A percentile compares a stretch with the other conserved stretches of the same genome.
These are phyloP conservation scores for Lordiphosa stackelbergi DNA, from an alignment of 1,140 invertebrate genomes.

Conservation along the genomic window DNA sequence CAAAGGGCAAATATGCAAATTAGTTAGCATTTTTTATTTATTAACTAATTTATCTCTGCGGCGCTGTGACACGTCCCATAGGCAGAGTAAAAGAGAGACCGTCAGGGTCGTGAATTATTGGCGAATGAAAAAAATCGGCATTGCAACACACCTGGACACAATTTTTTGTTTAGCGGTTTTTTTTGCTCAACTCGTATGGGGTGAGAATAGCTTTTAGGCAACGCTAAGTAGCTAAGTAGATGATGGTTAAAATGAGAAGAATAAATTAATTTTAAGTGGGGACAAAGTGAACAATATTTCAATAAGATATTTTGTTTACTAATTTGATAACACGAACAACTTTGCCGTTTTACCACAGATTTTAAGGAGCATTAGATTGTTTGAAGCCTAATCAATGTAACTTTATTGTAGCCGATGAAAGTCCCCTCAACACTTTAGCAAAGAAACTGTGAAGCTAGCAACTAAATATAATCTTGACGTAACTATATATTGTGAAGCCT, in stretches of 20 bases:
- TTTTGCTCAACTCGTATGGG: conserved; percentile 12
- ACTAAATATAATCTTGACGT: too few species aligned
- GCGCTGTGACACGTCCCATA: conserved; percentile 62
- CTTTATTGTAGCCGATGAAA: too few species aligned
- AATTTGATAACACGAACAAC: too few species aligned
- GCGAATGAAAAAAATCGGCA: conserved; percentile 46
- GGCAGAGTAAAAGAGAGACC: conserved; percentile 41
- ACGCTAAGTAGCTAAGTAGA: conserved; percentile 42
- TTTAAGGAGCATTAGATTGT: too few species aligned
- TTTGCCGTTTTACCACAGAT: too few species aligned
- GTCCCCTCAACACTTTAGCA: too few species aligned
- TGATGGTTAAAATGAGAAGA: conserved; percentile 10
- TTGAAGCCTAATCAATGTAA: too few species aligned
- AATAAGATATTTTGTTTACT: not conserved
- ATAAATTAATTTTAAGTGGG: conserved; percentile 3
- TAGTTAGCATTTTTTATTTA: conserved; percentile 68
- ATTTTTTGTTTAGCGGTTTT: conserved; percentile 33
- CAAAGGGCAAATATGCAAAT: conserved; percentile 74
- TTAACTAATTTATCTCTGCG: conserved; percentile 74
- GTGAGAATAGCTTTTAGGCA: conserved; percentile 22
- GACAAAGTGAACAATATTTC: not conserved
- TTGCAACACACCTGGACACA: conserved; percentile 72
- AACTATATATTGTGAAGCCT: too few species aligned
- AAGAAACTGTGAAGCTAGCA: too few species aligned
- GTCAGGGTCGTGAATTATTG: conserved; percentile 68